These are phyloP conservation scores for Sceloporus undulatus DNA, from an alignment of 2,113 vertebrate genomes.

Conservation along the genomic window DNA sequence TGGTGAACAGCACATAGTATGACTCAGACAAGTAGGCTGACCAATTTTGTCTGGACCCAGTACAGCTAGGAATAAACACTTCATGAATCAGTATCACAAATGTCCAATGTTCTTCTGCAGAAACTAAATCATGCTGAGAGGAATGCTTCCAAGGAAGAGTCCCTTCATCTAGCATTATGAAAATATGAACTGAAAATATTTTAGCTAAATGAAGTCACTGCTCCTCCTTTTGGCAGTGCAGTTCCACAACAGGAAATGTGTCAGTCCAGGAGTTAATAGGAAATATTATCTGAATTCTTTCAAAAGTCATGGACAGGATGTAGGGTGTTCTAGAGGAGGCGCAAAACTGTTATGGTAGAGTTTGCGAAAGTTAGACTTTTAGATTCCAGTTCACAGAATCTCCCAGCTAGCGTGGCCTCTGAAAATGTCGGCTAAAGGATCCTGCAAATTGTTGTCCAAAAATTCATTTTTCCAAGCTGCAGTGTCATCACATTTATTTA, in stretches of 20 bases:
- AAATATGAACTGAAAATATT: not conserved
- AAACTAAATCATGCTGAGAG: slow-evolving; percentile 13
- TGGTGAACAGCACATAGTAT: not conserved
- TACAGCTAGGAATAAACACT: slow-evolving; percentile 4
- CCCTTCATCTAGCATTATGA: not conserved
- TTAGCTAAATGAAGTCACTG: slow-evolving; percentile 24
- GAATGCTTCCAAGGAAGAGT: not conserved
- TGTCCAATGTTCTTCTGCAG: slow-evolving; percentile 9
- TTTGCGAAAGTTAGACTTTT: too few relatives aligned
- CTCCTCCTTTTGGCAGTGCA: slow-evolving; percentile 22
- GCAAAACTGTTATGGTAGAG: not conserved
- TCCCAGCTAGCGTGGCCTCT: too few relatives aligned
- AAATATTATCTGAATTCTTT: not conserved
- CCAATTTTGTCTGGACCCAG: slow-evolving; percentile 17
- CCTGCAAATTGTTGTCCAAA: too few relatives aligned
- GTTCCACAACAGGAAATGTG: slow-evolving; percentile 18
- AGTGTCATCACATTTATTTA: too few relatives aligned
- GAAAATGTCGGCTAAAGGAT: too few relatives aligned
- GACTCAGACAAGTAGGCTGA: slow-evolving; percentile 24
- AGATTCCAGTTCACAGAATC: too few relatives aligned
- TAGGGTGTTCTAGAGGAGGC: not conserved
- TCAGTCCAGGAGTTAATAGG: too few relatives aligned
- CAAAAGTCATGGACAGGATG: slow-evolving; percentile 12
- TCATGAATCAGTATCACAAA: slow-evolving; percentile 19
- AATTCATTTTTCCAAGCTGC: too few relatives aligned